Conservation (phyloP, 2,113 vertebrate species). For the Coracopsis vasa region DNA sequence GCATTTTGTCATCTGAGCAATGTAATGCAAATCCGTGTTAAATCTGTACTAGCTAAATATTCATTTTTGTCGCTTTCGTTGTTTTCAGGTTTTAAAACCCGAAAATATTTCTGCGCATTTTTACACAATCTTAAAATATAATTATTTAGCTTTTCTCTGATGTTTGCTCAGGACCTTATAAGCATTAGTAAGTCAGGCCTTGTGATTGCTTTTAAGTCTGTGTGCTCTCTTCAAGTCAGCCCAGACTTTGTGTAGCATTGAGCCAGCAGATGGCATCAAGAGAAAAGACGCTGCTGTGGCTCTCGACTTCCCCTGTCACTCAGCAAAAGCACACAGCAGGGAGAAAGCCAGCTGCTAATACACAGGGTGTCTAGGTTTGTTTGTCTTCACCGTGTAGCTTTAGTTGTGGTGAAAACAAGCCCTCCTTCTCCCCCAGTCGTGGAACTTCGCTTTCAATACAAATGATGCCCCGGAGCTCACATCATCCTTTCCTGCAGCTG, state of each 20-base stretch:
- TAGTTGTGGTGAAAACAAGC: neutral
- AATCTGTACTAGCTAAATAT: neutral
- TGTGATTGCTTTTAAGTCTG: rapidly evolving
- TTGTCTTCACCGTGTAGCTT: neutral
- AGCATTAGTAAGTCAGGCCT: neutral
- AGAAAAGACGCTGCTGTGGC: neutral
- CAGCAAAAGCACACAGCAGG: rapidly evolving
- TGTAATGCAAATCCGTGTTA: neutral
- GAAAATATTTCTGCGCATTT: neutral
- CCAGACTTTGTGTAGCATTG: rapidly evolving
- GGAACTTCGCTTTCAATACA: neutral
- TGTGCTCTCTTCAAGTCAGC: neutral
- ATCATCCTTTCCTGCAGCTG: neutral
- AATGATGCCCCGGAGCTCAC: neutral
- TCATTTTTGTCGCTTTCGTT: neutral
- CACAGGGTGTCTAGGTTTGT: neutral
- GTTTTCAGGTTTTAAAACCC: neutral
- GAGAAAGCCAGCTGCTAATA: rapidly evolving
- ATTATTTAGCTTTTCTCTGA: neutral
- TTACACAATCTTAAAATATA: neutral
- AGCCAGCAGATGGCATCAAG: slow-evolving; percentile 7
- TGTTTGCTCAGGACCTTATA: neutral
- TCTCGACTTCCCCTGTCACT: neutral
- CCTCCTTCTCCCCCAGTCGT: neutral
- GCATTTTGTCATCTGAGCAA: neutral